Conservation (phyloP, 2,113 vertebrate species). For the Notarius quadriscutis region DNA sequence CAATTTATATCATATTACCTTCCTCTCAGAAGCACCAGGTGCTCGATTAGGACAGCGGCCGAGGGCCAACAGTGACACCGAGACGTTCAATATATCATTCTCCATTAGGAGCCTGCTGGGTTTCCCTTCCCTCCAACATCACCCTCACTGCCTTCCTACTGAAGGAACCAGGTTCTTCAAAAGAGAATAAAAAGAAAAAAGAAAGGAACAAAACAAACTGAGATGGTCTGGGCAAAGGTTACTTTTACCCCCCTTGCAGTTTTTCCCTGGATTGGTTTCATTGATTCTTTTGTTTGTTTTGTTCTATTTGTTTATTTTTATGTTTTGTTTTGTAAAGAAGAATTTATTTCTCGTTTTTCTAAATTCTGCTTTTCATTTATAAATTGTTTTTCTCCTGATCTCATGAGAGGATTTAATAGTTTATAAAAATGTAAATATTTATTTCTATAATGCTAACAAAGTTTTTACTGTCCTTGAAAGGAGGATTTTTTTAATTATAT, state of each 20-base stretch:
- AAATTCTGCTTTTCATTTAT: background rate
- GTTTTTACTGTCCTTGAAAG: background rate
- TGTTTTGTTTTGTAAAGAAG: background rate
- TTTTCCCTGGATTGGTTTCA: background rate
- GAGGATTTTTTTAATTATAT: background rate
- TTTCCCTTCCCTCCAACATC: conserved; percentile 18
- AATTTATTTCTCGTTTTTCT: background rate
- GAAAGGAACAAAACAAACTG: background rate
- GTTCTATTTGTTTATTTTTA: background rate
- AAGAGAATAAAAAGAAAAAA: background rate
- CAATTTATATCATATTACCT: conserved; percentile 67
- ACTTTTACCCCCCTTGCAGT: background rate
- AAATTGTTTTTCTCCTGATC: background rate
- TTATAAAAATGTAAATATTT: background rate
- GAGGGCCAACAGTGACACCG: conserved; percentile 53
- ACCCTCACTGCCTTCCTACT: conserved; percentile 25
- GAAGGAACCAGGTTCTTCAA: conserved; percentile 1
- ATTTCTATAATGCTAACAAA: background rate
- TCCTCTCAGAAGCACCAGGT: conserved; percentile 62
- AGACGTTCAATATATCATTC: conserved; percentile 64
- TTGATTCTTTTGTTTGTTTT: background rate
- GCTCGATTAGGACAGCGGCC: conserved; percentile 60
- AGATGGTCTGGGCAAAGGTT: background rate
- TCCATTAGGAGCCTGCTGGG: conserved; percentile 56
- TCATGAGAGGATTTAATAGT: background rate